Evolutionary conservation across 2,113 vertebrate species (phyloP).

Genomic region (Epinephelus moara): DNA sequence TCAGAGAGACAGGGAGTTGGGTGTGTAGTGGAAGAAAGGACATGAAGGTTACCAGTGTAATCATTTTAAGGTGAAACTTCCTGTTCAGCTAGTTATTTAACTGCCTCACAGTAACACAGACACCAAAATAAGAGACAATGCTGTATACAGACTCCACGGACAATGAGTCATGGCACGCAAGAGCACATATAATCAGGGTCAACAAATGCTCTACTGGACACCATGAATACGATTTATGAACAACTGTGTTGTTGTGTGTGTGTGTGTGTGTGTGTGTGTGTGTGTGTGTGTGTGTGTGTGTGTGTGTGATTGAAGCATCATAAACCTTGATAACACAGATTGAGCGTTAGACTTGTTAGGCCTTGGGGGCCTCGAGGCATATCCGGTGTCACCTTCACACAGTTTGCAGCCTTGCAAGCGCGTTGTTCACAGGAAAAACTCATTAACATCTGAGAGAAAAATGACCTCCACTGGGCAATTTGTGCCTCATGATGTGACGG

Average conservation of each 20-base stretch:
- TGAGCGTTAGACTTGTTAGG: conserved; percentile 34
- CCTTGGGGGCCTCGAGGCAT: conserved; percentile 19
- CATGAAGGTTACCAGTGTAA: not conserved
- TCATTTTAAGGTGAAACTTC: not conserved
- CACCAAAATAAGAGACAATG: not conserved
- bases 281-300: conserved; percentile 11
- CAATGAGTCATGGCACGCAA: conserved; percentile 6
- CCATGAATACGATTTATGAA: conserved; percentile 19
- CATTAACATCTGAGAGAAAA: conserved; percentile 11
- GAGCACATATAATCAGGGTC: conserved; percentile 19
- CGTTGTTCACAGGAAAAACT: conserved; percentile 39
- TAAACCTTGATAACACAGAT: conserved; percentile 48
- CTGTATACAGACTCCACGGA: not conserved
- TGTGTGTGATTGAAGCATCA: conserved; percentile 64
- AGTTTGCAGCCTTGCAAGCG: conserved; percentile 29
- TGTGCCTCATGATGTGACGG: not conserved
- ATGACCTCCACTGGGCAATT: not conserved
- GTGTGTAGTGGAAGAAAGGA: not conserved
- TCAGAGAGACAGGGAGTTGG: not conserved
- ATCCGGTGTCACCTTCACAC: conserved; percentile 45
- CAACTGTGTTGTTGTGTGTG: not conserved
- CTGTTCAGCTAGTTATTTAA: not conserved
- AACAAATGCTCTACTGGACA: conserved; percentile 10
- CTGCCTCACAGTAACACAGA: conserved; percentile 21
- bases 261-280: conserved; percentile 11